Evolutionary conservation across 2,113 vertebrate genomes (phyloP).

Genomic region (Myxocyprinus asiaticus): DNA sequence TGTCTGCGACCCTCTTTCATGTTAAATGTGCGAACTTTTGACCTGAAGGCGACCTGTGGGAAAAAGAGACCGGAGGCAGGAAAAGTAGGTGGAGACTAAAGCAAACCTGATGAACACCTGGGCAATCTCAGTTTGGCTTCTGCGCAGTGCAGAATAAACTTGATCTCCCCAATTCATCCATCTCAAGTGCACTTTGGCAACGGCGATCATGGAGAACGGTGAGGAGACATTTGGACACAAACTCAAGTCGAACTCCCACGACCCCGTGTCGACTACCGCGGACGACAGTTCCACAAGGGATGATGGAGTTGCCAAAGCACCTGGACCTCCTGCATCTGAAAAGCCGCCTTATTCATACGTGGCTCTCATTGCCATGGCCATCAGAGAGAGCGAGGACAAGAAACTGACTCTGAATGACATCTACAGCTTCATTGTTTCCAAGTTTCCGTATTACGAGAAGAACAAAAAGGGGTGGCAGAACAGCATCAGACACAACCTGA

Average conservation of each 20-base stretch:
- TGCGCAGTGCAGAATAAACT: neutral
- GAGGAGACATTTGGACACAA: no score
- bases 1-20: constrained; percentile 48
- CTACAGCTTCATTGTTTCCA: constrained; percentile 76
- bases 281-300: neutral
- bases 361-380: constrained; percentile 84
- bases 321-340: constrained; percentile 19
- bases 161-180: neutral
- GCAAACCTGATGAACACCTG: constrained; percentile 44
- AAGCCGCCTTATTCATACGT: constrained; percentile 82
- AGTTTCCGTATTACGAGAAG: constrained; percentile 80
- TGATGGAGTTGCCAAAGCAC: neutral
- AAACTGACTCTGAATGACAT: constrained; percentile 79
- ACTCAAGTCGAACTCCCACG: neutral
- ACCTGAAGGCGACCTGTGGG: constrained; percentile 23
- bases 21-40: constrained; percentile 5
- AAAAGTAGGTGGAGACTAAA: constrained; percentile 47
- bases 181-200: neutral
- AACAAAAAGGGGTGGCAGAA: constrained; percentile 81
- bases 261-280: constrained; percentile 35
- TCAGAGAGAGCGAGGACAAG: constrained; percentile 71
- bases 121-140: neutral
- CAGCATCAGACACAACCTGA: constrained; percentile 83
- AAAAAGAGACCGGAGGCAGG: constrained; percentile 45
- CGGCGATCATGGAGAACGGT: neutral